Percentiles rank a stretch among this genome's conserved stretches.
phyloP scores from a whole-genome alignment of 2,113 vertebrate genomes.

The Capricornis sumatraensis region DNA sequence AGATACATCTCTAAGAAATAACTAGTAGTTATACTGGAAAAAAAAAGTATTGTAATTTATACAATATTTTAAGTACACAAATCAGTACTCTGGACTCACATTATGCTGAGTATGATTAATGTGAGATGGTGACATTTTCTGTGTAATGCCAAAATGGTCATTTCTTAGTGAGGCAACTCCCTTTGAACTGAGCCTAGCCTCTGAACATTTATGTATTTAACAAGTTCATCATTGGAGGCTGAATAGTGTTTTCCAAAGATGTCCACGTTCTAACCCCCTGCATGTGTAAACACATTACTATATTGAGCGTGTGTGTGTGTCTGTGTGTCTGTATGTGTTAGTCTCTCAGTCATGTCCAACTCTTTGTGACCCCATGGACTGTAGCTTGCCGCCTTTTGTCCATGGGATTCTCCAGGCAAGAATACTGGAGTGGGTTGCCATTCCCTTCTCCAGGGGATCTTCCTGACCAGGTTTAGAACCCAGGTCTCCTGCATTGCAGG shows the following conservation, averaged over 20 bases:
- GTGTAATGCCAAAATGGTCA: not conserved
- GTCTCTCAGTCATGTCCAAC: not conserved
- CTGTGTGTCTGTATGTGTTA: not conserved
- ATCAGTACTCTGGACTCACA: not conserved
- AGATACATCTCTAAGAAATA: not conserved
- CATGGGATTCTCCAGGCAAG: not conserved
- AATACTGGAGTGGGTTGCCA: not conserved
- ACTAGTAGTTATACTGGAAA: not conserved
- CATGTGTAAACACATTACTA: not conserved
- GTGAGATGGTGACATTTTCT: not conserved
- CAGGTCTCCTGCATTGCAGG: not conserved
- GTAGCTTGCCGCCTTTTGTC: not conserved
- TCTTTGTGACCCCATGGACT: not conserved
- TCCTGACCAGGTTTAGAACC: not conserved
- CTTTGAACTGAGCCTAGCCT: not conserved
- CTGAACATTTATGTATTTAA: not conserved
- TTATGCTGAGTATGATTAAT: not conserved
- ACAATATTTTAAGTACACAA: not conserved
- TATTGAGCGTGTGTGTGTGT: not conserved
- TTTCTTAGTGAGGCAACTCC: not conserved
- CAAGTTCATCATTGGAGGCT: not conserved
- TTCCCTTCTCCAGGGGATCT: not conserved
- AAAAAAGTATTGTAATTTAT: not conserved
- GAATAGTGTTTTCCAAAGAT: not conserved
- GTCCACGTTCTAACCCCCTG: not conserved